A percentile compares a stretch with the other conserved stretches of the same genome.
phyloP scores from a whole-genome alignment of 1,140 invertebrate genomes.

The Aphidius gifuensis region DNA sequence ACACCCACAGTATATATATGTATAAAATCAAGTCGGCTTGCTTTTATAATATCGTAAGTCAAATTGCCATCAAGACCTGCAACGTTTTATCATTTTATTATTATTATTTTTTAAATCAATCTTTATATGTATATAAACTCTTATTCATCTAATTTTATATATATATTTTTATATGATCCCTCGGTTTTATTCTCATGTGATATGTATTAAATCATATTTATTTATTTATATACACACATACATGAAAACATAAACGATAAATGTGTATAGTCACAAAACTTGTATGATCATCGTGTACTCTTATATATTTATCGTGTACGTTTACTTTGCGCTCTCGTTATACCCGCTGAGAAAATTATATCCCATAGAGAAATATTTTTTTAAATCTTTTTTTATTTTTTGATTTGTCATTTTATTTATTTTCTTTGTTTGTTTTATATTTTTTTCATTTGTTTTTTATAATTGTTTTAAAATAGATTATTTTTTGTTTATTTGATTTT shows the following conservation, averaged over 20 bases:
- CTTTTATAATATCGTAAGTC: constrained; percentile 54
- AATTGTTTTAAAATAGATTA: too few species aligned
- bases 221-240: background rate
- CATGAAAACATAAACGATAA: background rate
- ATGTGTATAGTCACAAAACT: constrained; percentile 5
- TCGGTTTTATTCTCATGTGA: background rate
- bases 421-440: too few species aligned
- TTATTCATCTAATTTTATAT: background rate
- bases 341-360: too few species aligned
- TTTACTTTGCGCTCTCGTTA: background rate
- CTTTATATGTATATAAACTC: background rate
- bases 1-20: constrained; percentile 29
- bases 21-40: constrained; percentile 41
- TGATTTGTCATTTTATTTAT: too few species aligned
- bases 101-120: background rate
- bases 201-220: background rate
- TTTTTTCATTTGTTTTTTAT: too few species aligned
- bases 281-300: constrained; percentile 14
- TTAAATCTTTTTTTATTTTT: too few species aligned
- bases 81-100: constrained; percentile 44
- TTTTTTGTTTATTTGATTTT: too few species aligned
- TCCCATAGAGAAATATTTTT: too few species aligned
- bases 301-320: constrained; percentile 4
- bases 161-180: background rate
- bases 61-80: constrained; percentile 44